Conservation (phyloP, 2,888 invertebrate genomes). For the Acheta domesticus region DNA sequence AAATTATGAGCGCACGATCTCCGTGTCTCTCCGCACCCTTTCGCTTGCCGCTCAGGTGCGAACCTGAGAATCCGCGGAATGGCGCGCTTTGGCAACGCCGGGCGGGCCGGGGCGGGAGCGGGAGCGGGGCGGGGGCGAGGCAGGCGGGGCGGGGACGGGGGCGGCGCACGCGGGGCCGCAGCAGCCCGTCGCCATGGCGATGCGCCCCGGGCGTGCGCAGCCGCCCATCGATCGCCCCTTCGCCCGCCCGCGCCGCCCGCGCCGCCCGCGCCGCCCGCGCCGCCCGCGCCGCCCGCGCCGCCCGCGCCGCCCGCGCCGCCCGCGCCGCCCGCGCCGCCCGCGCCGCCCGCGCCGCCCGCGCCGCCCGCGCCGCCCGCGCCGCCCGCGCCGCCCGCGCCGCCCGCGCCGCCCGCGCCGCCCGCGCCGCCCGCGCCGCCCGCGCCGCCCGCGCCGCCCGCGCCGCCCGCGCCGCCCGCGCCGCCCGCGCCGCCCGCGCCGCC, state of each 20-base stretch:
- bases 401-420: no score
- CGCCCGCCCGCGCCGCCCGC: not conserved
- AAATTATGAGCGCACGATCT: no score
- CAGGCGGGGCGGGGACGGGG: not conserved
- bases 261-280: no score
- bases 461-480: not conserved
- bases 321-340: not conserved
- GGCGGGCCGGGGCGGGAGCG: not conserved
- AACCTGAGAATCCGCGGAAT: not conserved
- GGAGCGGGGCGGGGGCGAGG: no score
- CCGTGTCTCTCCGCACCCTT: no score
- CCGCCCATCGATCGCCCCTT: conserved; percentile 6
- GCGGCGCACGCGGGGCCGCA: not conserved
- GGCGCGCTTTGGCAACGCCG: not conserved
- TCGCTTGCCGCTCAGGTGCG: no score
- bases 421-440: not conserved
- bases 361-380: not conserved
- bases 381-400: not conserved
- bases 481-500: not conserved
- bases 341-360: not conserved
- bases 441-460: no score
- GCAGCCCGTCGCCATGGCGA: conserved; percentile 9
- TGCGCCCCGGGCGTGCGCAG: conserved; percentile 18
- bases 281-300: not conserved
- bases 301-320: not conserved